Percentiles rank a stretch among this genome's conserved stretches.
phyloP scores from a whole-genome alignment of 2,888 invertebrate genomes.

The Amaurobius ferox region DNA sequence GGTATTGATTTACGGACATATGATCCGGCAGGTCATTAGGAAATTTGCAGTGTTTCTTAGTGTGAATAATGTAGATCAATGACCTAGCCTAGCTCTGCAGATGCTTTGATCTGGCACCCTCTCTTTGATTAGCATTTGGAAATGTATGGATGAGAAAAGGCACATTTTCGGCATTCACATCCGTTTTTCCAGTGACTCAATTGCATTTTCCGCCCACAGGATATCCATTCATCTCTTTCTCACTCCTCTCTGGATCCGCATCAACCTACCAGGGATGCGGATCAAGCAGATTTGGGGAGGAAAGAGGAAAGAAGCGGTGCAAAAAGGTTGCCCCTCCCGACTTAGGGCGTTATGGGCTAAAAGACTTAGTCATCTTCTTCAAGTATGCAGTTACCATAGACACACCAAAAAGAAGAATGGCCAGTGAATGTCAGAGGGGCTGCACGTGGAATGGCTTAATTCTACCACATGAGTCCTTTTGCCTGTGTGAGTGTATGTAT shows the following conservation, averaged over 20 bases:
- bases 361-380: conserved; percentile 11
- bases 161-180: conserved; percentile 8
- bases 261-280: neutral
- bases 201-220: conserved; percentile 66
- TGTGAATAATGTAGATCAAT: conserved; percentile 52
- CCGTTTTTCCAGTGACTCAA: conserved; percentile 39
- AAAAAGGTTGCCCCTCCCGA: neutral
- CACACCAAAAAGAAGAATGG: neutral
- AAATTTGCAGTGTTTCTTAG: neutral
- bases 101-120: conserved; percentile 28
- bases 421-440: too few species aligned
- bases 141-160: conserved; percentile 33
- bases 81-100: conserved; percentile 43
- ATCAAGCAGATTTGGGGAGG: neutral
- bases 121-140: conserved; percentile 52
- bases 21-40: too few species aligned
- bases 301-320: neutral
- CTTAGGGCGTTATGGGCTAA: neutral
- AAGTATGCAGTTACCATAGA: neutral
- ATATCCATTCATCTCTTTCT: conserved; percentile 56
- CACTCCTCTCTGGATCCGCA: conserved; percentile 46
- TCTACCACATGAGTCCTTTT: too few species aligned
- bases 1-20: too few species aligned
- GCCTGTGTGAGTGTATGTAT: too few species aligned
- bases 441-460: too few species aligned